A percentile compares a stretch with the other conserved stretches of the same genome.
Evolutionary conservation across 2,113 vertebrate genomes (phyloP).

Genomic region (Solea solea): DNA sequence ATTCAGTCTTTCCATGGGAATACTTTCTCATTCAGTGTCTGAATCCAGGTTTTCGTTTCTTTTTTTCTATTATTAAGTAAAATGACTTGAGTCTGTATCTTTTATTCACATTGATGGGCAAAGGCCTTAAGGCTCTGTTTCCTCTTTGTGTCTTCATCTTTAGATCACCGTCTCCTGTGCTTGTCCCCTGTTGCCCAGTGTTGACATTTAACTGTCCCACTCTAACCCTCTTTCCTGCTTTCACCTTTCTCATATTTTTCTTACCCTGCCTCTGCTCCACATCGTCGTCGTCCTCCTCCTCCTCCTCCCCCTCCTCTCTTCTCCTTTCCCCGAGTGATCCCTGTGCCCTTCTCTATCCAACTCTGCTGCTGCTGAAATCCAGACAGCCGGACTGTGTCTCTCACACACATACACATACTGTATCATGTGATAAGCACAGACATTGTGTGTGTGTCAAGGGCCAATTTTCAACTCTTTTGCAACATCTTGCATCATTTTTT

Average conservation of each 20-base stretch:
- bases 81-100: neutral
- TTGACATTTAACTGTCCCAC: constrained; percentile 11
- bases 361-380: constrained; percentile 33
- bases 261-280: constrained; percentile 7
- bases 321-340: constrained; percentile 60
- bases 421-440: constrained; percentile 8
- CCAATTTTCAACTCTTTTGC: constrained; percentile 29
- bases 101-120: neutral
- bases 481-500: constrained; percentile 56
- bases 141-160: neutral
- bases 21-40: too few species aligned
- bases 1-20: too few species aligned
- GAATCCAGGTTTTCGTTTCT: neutral
- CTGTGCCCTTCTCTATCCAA: constrained; percentile 38
- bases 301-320: neutral
- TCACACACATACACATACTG: constrained; percentile 8
- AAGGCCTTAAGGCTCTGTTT: neutral
- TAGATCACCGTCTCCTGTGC: constrained; percentile 1
- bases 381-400: constrained; percentile 58
- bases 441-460: neutral
- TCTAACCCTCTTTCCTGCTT: constrained; percentile 26
- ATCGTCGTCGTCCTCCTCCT: neutral
- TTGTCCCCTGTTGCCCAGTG: neutral
- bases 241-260: constrained; percentile 53
- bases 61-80: neutral